phyloP scores from a whole-genome alignment of 1,140 invertebrate species.

The Aphis craccivora region DNA sequence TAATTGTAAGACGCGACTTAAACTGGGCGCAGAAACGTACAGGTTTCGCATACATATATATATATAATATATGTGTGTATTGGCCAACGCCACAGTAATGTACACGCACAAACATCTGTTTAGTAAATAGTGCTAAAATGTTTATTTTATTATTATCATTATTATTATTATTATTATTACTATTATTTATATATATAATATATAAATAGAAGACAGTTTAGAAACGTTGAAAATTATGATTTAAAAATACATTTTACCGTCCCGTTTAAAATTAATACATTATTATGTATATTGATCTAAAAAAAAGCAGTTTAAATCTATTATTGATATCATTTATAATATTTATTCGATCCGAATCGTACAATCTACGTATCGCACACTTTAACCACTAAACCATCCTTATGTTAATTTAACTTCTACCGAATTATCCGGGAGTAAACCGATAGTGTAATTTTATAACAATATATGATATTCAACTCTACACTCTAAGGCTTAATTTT shows the following conservation, averaged over 20 bases:
- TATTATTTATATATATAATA: neutral
- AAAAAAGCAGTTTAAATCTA: too few species aligned
- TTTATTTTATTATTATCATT: neutral
- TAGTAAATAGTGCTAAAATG: neutral
- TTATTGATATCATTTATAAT: neutral
- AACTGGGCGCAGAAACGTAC: constrained; percentile 27
- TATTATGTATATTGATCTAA: neutral
- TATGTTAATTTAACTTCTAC: neutral
- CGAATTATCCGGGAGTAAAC: neutral
- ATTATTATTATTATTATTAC: neutral
- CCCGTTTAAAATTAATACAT: neutral
- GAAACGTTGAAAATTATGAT: neutral
- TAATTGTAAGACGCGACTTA: neutral
- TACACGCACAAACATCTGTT: constrained; percentile 14
- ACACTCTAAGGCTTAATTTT: neutral
- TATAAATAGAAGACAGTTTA: neutral
- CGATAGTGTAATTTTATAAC: neutral
- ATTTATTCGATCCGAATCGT: neutral
- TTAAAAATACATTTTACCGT: neutral
- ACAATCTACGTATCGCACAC: neutral
- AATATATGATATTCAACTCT: neutral
- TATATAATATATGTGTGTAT: neutral
- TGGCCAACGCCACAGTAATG: neutral
- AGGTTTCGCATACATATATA: neutral
- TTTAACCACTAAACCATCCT: neutral